Evolutionary conservation across 2,113 vertebrate genomes (phyloP).

Genomic region (Cottus gobio): DNA sequence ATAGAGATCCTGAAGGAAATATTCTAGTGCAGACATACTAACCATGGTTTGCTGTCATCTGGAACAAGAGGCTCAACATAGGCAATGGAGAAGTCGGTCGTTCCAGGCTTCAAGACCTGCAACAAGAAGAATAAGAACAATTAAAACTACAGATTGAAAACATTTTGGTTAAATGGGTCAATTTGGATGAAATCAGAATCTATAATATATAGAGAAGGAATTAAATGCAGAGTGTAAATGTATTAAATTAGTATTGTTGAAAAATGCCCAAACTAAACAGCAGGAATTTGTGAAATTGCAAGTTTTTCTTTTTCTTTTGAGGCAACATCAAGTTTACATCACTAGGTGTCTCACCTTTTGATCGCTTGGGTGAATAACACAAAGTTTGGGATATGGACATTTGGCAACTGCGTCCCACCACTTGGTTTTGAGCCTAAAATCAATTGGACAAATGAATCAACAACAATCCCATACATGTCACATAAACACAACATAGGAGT

Average conservation of each 20-base stretch:
- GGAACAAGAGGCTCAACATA: conserved; percentile 12
- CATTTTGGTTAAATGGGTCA: not conserved
- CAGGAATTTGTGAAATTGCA: too few species aligned
- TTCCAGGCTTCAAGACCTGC: conserved; percentile 49
- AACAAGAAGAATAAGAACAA: not conserved
- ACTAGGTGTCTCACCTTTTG: conserved; percentile 53
- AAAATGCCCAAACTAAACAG: not conserved
- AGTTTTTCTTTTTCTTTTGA: not conserved
- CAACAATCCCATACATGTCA: not conserved
- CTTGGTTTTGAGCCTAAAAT: conserved; percentile 60
- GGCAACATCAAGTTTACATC: not conserved
- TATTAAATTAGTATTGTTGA: not conserved
- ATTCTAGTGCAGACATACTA: conserved; percentile 10
- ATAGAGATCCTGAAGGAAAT: not conserved
- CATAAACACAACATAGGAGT: not conserved
- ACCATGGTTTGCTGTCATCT: conserved; percentile 58
- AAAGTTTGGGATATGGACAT: conserved; percentile 49
- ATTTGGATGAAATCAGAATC: not conserved
- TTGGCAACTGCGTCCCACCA: conserved; percentile 67
- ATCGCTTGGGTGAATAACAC: conserved; percentile 6
- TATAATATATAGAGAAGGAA: not conserved
- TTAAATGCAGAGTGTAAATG: not conserved
- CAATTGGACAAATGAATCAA: conserved; percentile 21
- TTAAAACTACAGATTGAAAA: not conserved
- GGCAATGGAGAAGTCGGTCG: conserved; percentile 2